Evolutionary conservation across 1,140 invertebrate genomes (phyloP).

Genomic region (Apolygus lucorum): DNA sequence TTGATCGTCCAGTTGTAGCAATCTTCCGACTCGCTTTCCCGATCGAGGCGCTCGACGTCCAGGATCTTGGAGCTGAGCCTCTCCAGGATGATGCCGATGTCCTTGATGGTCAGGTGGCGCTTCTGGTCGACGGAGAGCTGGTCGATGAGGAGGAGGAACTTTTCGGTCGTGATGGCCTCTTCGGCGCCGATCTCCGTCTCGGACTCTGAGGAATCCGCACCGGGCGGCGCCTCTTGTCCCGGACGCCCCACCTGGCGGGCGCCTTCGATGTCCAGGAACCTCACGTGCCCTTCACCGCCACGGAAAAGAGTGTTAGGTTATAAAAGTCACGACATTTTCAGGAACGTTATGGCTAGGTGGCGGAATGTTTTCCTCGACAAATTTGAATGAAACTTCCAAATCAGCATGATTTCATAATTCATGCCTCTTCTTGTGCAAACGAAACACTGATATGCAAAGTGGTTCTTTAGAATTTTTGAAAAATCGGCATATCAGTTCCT

Average conservation of each 20-base stretch:
- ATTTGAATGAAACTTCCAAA: no score
- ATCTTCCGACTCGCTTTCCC: constrained; percentile 82
- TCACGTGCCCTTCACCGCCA: constrained; percentile 51
- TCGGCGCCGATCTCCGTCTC: constrained; percentile 87
- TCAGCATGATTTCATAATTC: no score
- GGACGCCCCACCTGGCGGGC: constrained; percentile 37
- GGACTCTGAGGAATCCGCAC: constrained; percentile 75
- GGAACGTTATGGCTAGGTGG: no score
- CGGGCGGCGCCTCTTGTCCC: constrained; percentile 34
- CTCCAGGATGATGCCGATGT: constrained; percentile 89
- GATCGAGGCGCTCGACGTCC: constrained; percentile 81
- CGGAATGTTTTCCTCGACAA: no score
- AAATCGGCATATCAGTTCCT: no score
- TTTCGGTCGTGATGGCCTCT: constrained; percentile 76
- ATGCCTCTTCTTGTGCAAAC: no score
- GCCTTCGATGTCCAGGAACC: constrained; percentile 64
- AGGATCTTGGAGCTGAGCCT: constrained; percentile 84
- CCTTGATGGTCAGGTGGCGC: constrained; percentile 82
- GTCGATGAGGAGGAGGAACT: constrained; percentile 85
- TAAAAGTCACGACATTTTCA: no score
- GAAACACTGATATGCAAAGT: no score
- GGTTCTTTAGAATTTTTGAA: no score
- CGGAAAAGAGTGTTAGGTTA: no score
- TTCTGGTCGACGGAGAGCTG: constrained; percentile 85
- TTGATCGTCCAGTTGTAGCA: constrained; percentile 92